Evolutionary conservation across 2,888 invertebrate genomes (phyloP), one percentile per base, ranked within the genome.

Genomic region (Metallyticus violacea): DNA sequence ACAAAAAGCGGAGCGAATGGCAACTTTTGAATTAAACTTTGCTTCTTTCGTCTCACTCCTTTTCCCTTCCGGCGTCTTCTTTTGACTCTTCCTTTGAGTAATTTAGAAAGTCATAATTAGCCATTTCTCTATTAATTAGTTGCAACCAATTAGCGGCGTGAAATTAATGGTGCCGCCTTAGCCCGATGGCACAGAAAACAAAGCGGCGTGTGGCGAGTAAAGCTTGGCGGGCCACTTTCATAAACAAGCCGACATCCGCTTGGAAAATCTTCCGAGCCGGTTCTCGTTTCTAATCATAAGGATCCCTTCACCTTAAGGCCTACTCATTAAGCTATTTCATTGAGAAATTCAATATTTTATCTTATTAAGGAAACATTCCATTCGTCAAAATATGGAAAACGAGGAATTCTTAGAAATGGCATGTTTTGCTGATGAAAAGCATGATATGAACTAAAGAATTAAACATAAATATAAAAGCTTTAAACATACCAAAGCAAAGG

Each of bases 41-140:
- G 6, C 79, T 85, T 85, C 81, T 30, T 30, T 80, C 81, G 27
- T 85, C 80, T 79, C 86, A n/a, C 28, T 26, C 26, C 40, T 76
- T 40, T 9, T 62, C 77, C 76, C 77, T 85, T 79, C 40, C 40
- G 40, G 40, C 40, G 40, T 80, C 79, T 40, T 85, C 83, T 26
- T 86, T 78, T 83, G 78, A 29, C 86, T 83, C 79, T 86, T 86
- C 86, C 86, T 87, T 85, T 86, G 87, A 87, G 87, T 87, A 86
- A 87, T 88, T 88, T 85, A 87, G 88, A 87, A 87, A 88, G 87
- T 88, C 87, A 87, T 87, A 87, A 88, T 88, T 87, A 87, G 87
- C 85, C 86, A 83, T 86, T 88, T 87, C 86, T 86, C 87, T 86
- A 85, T 87, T 88, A 88, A 88, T 88, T 88, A 88, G 88, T 88